Base-by-base conservation (phyloP, 2,797 vertebrate species). In the Lacerta bilineata region DNA sequence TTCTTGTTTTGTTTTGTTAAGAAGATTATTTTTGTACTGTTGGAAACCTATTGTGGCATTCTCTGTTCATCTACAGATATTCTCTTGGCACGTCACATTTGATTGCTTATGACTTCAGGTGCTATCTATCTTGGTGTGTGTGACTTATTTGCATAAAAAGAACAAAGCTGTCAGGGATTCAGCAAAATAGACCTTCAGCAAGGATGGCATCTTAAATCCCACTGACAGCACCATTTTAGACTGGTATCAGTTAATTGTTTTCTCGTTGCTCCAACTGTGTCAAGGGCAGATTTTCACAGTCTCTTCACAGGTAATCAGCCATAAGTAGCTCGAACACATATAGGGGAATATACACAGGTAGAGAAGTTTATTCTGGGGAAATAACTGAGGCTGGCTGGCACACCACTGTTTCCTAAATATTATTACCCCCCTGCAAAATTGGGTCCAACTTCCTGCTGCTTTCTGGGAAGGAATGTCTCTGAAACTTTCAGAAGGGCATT, bases 81-180 rank as follows among this genome's bases (percentile, higher is more conserved):
- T 87, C 20, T 59, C 80, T 83, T 91, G 36, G 71, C 27, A 84
- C 4, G 15, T 82, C 89, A 80, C 72, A 27, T 84, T 18, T 87
- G 72, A 78, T 80, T 90, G 5, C 25, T 84, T 89, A 33, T 59
- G 85, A 68, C 41, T 68, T 11, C 9, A 18, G 4, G 1, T 87
- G 0, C 0, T 78, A 33, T 10, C 8, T 72, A 68, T 68, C 6
- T 10, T 85, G 2, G 15, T 15, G 55, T 71, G n/a, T n/a, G 75
- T 72, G 33, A 29, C 2, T 85, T 74, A 88, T 79, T 88, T 88
- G 4, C 17, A 68, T 84, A 43, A 33, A 74, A 91, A 77, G 64
- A 41, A 55, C 4, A 87, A 74, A 20, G 5, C 33, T 86, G 3
- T 75, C 69, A 85, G 66, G 15, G 89, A 81, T 87, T 71, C 4